Evolutionary conservation across 1,140 invertebrate species (phyloP).

Genomic region (Neotoxoptera formosana): DNA sequence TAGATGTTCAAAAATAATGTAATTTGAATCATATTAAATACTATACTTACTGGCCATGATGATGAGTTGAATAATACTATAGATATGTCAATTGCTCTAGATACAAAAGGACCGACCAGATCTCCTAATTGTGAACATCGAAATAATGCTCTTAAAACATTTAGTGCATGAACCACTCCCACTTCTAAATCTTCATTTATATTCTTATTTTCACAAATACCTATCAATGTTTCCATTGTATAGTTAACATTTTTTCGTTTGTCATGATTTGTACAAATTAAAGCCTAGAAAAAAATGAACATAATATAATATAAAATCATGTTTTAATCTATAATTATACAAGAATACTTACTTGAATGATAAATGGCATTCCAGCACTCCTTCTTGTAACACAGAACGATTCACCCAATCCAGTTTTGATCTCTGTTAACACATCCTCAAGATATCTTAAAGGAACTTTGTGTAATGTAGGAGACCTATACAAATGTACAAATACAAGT

Average conservation of each 20-base stretch:
- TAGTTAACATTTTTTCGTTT: slow-evolving; percentile 66
- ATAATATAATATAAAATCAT: slow-evolving; percentile 46
- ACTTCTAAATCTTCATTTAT: slow-evolving; percentile 63
- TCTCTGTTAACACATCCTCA: slow-evolving; percentile 70
- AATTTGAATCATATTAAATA: background rate
- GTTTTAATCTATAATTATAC: background rate
- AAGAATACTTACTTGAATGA: slow-evolving; percentile 73
- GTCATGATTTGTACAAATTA: slow-evolving; percentile 75
- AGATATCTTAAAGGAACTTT: slow-evolving; percentile 63
- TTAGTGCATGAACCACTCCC: slow-evolving; percentile 80
- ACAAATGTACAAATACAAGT: background rate
- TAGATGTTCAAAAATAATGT: background rate
- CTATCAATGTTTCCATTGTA: slow-evolving; percentile 71
- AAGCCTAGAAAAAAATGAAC: slow-evolving; percentile 67
- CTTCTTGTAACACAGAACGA: slow-evolving; percentile 82
- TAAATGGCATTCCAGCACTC: slow-evolving; percentile 90
- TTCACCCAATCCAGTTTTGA: slow-evolving; percentile 65
- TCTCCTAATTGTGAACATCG: slow-evolving; percentile 79
- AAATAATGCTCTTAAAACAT: slow-evolving; percentile 84
- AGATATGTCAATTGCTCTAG: slow-evolving; percentile 71
- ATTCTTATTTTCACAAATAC: slow-evolving; percentile 67
- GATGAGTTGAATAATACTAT: slow-evolving; percentile 76
- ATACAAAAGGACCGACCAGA: slow-evolving; percentile 75
- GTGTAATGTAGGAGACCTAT: slow-evolving; percentile 26
- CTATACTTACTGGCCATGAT: slow-evolving; percentile 78